These are phyloP conservation scores for Alsophila aescularia DNA, from an alignment of 2,888 invertebrate genomes.

Conservation along the genomic window DNA sequence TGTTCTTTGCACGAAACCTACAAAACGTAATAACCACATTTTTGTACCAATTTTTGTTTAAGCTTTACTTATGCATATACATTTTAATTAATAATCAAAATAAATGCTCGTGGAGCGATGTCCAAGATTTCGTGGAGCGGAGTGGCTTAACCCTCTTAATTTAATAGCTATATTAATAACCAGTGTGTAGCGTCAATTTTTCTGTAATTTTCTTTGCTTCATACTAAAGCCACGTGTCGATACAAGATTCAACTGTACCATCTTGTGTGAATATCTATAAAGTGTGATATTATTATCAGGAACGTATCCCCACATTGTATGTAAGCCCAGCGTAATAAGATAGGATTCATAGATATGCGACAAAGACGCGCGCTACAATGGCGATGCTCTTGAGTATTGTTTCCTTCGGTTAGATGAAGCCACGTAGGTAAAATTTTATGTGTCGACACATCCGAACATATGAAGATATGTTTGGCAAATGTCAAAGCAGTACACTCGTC, in stretches of 20 bases:
- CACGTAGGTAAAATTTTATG: constrained; percentile 40
- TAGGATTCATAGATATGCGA: constrained; percentile 65
- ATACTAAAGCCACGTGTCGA: background rate
- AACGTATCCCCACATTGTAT: constrained; percentile 43
- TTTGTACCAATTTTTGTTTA: too few species aligned
- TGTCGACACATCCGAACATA: constrained; percentile 11
- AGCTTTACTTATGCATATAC: too few species aligned
- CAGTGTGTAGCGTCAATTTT: too few species aligned
- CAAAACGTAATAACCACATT: too few species aligned
- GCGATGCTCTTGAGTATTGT: constrained; percentile 53
- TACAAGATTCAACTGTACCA: background rate
- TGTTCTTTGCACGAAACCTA: too few species aligned
- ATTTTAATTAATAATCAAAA: too few species aligned
- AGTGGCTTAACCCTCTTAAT: too few species aligned
- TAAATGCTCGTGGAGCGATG: too few species aligned
- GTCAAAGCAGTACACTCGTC: constrained; percentile 8
- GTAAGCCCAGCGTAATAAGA: constrained; percentile 58
- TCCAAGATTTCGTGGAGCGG: too few species aligned
- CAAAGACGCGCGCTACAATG: constrained; percentile 64
- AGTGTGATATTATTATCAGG: constrained; percentile 19
- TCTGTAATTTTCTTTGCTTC: background rate
- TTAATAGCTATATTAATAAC: too few species aligned
- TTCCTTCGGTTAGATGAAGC: constrained; percentile 38
- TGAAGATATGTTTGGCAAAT: constrained; percentile 10
- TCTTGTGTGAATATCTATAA: background rate